These are phyloP conservation scores for Heliothis peltigera DNA, from an alignment of 2,888 invertebrate genomes.

Conservation along the genomic window DNA sequence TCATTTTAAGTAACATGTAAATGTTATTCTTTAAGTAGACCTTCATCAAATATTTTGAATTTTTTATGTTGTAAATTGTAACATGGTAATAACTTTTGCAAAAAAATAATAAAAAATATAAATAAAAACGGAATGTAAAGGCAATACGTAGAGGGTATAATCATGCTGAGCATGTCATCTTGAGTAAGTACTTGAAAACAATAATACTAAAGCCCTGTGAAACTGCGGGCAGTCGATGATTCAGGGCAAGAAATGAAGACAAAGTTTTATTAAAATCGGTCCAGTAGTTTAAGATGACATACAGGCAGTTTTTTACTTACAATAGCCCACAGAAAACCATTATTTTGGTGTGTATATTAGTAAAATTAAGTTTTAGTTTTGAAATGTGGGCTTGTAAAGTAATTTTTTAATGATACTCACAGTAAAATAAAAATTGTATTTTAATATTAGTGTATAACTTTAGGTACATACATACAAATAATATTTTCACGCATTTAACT, in stretches of 20 bases:
- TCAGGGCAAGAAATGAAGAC: slow-evolving; percentile 17
- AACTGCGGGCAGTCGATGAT: slow-evolving; percentile 58
- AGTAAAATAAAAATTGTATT: slow-evolving; percentile 16
- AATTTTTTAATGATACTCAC: slow-evolving; percentile 24
- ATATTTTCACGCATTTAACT: slow-evolving; percentile 24
- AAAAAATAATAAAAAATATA: slow-evolving; percentile 8
- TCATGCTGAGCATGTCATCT: slow-evolving; percentile 68
- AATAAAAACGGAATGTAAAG: slow-evolving; percentile 53
- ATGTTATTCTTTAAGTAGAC: slow-evolving; percentile 4
- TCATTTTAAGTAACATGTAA: slow-evolving; percentile 16
- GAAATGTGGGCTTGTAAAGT: slow-evolving; percentile 30
- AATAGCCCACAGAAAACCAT: slow-evolving; percentile 8
- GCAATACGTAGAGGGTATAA: slow-evolving; percentile 59
- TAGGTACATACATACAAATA: slow-evolving; percentile 15
- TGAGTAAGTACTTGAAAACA: slow-evolving; percentile 34
- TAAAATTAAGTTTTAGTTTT: slow-evolving; percentile 10
- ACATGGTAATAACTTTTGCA: slow-evolving; percentile 8
- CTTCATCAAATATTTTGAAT: slow-evolving; percentile 12
- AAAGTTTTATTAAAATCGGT: slow-evolving; percentile 38
- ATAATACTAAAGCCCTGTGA: slow-evolving; percentile 17
- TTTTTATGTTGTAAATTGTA: slow-evolving; percentile 1
- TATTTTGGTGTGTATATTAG: slow-evolving; percentile 6
- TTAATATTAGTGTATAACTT: slow-evolving; percentile 11
- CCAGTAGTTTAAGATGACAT: slow-evolving; percentile 57
- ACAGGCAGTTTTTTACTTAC: slow-evolving; percentile 30